phyloP scores from a whole-genome alignment of 2,113 vertebrate species.

The Tauraco erythrolophus region DNA sequence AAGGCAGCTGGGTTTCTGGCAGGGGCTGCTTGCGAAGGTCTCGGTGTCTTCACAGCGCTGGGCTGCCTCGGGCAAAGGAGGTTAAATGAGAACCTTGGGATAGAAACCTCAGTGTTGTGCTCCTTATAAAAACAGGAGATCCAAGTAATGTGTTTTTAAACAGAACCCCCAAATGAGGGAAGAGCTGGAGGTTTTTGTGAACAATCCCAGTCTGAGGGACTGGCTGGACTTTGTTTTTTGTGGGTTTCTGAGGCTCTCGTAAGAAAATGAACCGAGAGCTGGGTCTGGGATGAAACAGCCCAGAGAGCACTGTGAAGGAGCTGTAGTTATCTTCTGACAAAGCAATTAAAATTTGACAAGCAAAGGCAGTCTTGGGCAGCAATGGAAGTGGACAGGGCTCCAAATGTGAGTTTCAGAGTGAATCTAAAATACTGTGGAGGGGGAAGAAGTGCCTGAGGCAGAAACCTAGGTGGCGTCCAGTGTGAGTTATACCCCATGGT shows the following conservation, averaged over 20 bases:
- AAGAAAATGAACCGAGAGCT: not conserved
- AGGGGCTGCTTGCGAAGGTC: not conserved
- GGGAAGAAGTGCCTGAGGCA: accelerated
- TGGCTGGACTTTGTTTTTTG: not conserved
- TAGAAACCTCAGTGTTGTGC: not conserved
- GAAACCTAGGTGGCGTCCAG: not conserved
- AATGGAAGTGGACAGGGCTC: not conserved
- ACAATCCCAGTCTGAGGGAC: not conserved
- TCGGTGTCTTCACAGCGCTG: not conserved
- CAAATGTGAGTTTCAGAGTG: not conserved
- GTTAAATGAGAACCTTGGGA: not conserved
- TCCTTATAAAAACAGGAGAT: not conserved
- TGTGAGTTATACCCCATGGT: not conserved
- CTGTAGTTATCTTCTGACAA: constrained; percentile 13
- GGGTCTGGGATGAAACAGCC: not conserved
- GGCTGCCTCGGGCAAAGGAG: not conserved
- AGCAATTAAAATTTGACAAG: constrained; percentile 29
- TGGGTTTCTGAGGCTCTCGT: not conserved
- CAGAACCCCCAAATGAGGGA: not conserved
- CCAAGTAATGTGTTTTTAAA: not conserved
- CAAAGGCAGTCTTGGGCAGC: not conserved
- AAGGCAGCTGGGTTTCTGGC: not conserved
- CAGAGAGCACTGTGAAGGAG: not conserved
- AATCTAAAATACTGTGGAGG: not conserved
- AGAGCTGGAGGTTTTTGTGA: not conserved